Evolutionary conservation across 53 echinoderm and acorn worm genomes (phyloP).

Genomic region (Antedon mediterranea): DNA sequence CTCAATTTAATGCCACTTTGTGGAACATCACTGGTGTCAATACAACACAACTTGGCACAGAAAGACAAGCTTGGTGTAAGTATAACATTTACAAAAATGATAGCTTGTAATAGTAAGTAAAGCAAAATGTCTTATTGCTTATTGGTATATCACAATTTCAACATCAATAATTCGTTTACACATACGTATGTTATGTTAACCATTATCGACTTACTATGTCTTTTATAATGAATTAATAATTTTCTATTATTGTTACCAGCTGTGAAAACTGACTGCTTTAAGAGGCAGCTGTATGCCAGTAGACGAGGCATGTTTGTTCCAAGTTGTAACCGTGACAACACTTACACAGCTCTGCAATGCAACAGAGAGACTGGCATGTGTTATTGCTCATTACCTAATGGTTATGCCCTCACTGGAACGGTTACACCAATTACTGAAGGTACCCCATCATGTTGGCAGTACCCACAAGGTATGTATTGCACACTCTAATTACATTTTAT

Average conservation of each 20-base stretch:
- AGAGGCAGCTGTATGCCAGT: slow-evolving; percentile 18
- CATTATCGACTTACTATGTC: neutral
- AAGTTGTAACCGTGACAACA: slow-evolving; percentile 51
- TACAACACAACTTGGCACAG: neutral
- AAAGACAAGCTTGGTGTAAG: neutral
- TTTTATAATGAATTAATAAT: neutral
- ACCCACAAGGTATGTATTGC: slow-evolving; percentile 17
- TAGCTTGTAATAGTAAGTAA: too few species aligned
- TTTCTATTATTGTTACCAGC: neutral
- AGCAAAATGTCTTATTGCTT: too few species aligned
- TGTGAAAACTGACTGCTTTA: slow-evolving; percentile 23
- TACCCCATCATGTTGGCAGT: slow-evolving; percentile 38
- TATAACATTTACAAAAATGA: neutral
- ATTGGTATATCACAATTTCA: too few species aligned
- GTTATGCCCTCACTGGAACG: slow-evolving; percentile 24
- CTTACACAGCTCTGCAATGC: slow-evolving; percentile 67
- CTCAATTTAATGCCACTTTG: neutral
- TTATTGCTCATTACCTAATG: slow-evolving; percentile 33
- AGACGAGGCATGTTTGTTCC: slow-evolving; percentile 31
- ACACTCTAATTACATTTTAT: too few species aligned
- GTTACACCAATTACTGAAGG: slow-evolving; percentile 26
- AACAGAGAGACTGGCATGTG: slow-evolving; percentile 29
- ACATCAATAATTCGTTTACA: too few species aligned
- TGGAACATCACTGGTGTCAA: neutral
- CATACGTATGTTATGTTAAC: too few species aligned